Evolutionary conservation across 2,113 vertebrate species (phyloP), one percentile per base, ranked within the genome.

Genomic region (Lophura nycthemera): DNA sequence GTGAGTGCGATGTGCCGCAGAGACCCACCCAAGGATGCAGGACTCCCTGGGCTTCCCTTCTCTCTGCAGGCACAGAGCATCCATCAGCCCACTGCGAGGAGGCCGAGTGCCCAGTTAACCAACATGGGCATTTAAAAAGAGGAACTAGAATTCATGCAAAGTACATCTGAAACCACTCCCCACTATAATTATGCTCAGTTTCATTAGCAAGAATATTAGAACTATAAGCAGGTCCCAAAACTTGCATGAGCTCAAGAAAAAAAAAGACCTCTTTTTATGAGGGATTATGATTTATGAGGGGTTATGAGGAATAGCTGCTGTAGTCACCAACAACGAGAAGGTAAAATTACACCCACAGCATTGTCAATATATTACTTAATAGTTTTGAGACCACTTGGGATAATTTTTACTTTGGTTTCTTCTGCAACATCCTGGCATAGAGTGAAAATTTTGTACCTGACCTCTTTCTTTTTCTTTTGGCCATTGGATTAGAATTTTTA

Each of bases 141-240:
- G 57, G 47, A 60, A 97, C 95, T 89, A 93, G 36, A 74, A 94
- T 90, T 93, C 91, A 61, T 29, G n/a, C 29, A 57, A 79, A 95
- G 78, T 78, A 81, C 36, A 43, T 83, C 88, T 80, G 94, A 96
- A 96, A 91, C 94, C 63, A 71, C 85, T 93, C 79, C 83, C 74
- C 84, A 69, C 66, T 75, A 40, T 93, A 91, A 97, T 96, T 94
- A 88, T 59, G 54, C 70, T 92, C 84, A 89, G 83, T 90, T 96
- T 95, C 90, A 95, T 96, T 96, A 95, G 65, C 54, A 89, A 77
- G 80, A 66, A 69, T 96, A 95, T 95, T 95, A 93, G 90, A 92
- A 89, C 63, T 60, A 38, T 96, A 94, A 96, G 94, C 95, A 95
- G 90, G 74, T 92, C 93, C 63, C 69, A 78, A 76, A 74, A 59